These are phyloP conservation scores for Saccostrea cuccullata DNA, from an alignment of 1,140 invertebrate genomes.

Conservation along the genomic window DNA sequence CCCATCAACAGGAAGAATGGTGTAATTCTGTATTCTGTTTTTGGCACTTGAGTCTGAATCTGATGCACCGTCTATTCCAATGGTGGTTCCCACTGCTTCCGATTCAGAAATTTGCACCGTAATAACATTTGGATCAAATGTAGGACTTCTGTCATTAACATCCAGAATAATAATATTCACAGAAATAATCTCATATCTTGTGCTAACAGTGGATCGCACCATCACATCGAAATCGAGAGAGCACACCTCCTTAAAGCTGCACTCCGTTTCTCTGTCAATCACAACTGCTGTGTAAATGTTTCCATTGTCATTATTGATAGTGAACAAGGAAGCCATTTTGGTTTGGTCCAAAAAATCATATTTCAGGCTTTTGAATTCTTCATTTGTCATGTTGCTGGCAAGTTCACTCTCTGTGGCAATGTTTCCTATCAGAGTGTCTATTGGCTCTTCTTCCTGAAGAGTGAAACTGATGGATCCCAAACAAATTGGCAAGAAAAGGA, in stretches of 20 bases:
- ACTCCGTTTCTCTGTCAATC: constrained; percentile 69
- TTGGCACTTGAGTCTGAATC: constrained; percentile 81
- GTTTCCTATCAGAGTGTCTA: constrained; percentile 44
- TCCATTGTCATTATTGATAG: constrained; percentile 63
- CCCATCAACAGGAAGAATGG: constrained; percentile 61
- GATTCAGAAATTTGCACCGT: constrained; percentile 77
- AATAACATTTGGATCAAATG: constrained; percentile 81
- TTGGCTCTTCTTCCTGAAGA: constrained; percentile 47
- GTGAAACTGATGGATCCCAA: constrained; percentile 41
- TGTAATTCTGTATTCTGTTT: constrained; percentile 66
- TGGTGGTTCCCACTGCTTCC: constrained; percentile 81
- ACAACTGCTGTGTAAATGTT: constrained; percentile 61
- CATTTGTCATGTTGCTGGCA: constrained; percentile 41
- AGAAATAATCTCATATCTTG: constrained; percentile 66
- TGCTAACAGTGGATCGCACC: constrained; percentile 55
- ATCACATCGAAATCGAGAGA: constrained; percentile 64
- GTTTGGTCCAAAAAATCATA: constrained; percentile 55
- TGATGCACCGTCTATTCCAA: constrained; percentile 80
- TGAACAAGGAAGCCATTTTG: constrained; percentile 60
- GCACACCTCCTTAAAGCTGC: constrained; percentile 60
- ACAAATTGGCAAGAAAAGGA: neutral
- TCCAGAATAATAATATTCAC: constrained; percentile 80
- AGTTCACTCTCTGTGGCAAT: constrained; percentile 49
- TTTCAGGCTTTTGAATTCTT: constrained; percentile 49
- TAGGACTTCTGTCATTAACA: constrained; percentile 95